Evolutionary conservation across 2,797 vertebrate genomes (phyloP), one percentile per base, ranked within the genome.

Genomic region (Coendou prehensilis): DNA sequence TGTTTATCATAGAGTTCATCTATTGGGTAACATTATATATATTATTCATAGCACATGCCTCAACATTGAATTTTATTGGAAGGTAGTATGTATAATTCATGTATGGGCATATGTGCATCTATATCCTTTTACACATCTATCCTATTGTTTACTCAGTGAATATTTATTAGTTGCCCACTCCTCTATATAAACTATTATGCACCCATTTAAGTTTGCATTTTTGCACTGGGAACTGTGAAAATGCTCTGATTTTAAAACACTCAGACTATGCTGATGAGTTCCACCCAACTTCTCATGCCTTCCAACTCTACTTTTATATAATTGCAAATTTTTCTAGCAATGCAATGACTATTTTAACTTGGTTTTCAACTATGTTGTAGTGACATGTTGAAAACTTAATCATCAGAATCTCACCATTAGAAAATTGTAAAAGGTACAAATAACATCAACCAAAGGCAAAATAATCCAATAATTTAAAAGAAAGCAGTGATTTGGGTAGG

Each of bases 361-460:
- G 47, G 20, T 45, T 92, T 96, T 96, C 57, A 94, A 76, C 84
- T 52, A 47, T 22, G 69, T 75, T 84, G 2, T 45, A 87, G 33
- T 69, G 57, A 47, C 11, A 87, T 9, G 41, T 79, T 54, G 33
- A 93, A 87, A 95, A 67, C 28, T 85, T 71, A 56, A 33, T 33
- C 76, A 89, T 71, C 80, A 59, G 78, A 71, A 91, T 71, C 9
- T 93, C 80, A 28, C 50, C 26, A 20, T 91, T 73, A 80, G 41
- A 63, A 85, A 94, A 93, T 0, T 63, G 23, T 54, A 47, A 93
- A 82, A 82, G 30, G 56, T 52, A 37, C 63, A 26, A 91, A 88
- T 63, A 69, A 78, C 8, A 1, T 84, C 75, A 93, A 45, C 37
- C 59, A 78, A 90, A 94, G 71, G 57, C 64, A 92, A 94, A 95